These are phyloP conservation scores for Ceryle rudis DNA, from an alignment of 2,797 vertebrate species.

Conservation along the genomic window DNA sequence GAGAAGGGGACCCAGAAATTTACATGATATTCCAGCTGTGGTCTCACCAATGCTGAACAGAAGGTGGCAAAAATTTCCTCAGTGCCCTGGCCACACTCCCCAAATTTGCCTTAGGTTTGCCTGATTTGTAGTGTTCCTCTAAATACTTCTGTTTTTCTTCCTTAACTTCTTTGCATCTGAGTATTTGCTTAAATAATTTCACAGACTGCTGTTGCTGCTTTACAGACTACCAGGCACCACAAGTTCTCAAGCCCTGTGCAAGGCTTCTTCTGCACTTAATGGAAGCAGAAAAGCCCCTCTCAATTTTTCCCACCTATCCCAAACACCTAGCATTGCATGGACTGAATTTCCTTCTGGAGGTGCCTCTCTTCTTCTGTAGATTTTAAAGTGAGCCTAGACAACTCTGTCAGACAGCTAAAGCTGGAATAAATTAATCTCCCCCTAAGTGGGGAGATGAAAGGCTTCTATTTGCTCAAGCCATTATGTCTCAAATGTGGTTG, in stretches of 20 bases:
- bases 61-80: neutral
- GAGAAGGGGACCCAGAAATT: neutral
- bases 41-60: neutral
- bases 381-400: neutral
- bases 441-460: constrained; percentile 30
- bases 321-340: neutral
- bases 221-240: neutral
- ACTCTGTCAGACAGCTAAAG: neutral
- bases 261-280: neutral
- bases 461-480: neutral
- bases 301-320: neutral
- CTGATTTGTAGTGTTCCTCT: neutral
- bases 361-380: neutral
- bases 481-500: constrained; percentile 43
- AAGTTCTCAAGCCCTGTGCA: neutral
- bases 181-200: neutral
- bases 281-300: neutral
- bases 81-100: neutral
- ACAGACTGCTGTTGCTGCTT: neutral
- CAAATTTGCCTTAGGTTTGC: neutral
- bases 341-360: neutral
- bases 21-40: neutral
- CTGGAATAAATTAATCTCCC: constrained; percentile 47
- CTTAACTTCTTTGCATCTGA: neutral
- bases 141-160: neutral